Conservation (phyloP, 2,888 invertebrate species). For the Hyalella azteca region DNA sequence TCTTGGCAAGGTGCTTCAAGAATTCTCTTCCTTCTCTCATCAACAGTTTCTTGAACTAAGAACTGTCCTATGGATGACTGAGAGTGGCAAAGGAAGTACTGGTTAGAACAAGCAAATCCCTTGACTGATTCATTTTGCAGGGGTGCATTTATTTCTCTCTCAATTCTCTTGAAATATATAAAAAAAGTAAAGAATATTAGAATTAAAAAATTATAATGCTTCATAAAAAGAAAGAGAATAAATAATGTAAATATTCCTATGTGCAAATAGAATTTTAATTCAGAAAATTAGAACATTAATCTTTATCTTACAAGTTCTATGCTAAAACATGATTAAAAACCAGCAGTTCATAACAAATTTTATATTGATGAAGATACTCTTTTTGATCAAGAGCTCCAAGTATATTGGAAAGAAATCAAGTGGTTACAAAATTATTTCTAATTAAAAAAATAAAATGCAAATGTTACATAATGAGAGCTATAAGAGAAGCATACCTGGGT, state of each 20-base stretch:
- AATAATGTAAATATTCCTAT: too few species aligned
- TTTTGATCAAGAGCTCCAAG: background rate
- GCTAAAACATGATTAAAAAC: background rate
- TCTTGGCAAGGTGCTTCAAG: background rate
- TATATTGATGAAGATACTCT: background rate
- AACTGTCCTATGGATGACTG: background rate
- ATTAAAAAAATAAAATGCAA: background rate
- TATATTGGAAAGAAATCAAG: background rate
- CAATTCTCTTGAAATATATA: background rate
- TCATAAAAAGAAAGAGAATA: background rate
- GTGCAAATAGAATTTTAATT: too few species aligned
- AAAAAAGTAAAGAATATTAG: background rate
- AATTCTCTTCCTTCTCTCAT: background rate
- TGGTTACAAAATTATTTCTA: background rate
- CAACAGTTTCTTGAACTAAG: background rate
- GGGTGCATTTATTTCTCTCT: background rate
- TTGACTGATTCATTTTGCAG: background rate
- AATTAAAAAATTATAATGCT: background rate
- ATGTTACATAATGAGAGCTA: background rate
- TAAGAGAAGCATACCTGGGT: background rate
- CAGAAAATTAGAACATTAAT: too few species aligned
- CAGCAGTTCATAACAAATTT: background rate
- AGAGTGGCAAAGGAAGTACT: background rate
- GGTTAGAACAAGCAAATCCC: background rate
- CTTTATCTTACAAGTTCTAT: background rate